phyloP scores from a whole-genome alignment of 2,797 vertebrate genomes.

The Microcaecilia unicolor region DNA sequence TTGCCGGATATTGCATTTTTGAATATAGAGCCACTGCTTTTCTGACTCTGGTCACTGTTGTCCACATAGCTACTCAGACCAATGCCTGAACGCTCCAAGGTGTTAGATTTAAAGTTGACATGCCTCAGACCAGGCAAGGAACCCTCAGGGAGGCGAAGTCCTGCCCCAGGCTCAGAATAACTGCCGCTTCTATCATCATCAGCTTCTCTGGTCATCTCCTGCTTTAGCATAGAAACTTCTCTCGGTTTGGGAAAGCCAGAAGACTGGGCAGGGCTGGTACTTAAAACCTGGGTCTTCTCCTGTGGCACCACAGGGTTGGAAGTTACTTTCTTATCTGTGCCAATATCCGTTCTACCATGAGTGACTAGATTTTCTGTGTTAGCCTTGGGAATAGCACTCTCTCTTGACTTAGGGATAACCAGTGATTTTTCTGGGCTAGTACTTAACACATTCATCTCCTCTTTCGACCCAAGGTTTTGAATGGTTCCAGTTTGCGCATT shows the following conservation, averaged over 20 bases:
- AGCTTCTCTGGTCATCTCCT: neutral
- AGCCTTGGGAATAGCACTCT: neutral
- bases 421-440: neutral
- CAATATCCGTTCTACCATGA: neutral
- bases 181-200: neutral
- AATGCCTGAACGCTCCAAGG: constrained; percentile 51
- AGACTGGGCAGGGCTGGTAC: neutral
- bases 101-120: constrained; percentile 50
- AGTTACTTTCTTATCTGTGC: neutral
- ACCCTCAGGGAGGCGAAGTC: neutral
- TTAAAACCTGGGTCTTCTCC: constrained; percentile 1
- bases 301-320: neutral
- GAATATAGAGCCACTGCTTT: constrained; percentile 35
- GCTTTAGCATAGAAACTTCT: neutral
- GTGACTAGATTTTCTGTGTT: too few species aligned
- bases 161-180: constrained; percentile 2
- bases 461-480: too few species aligned
- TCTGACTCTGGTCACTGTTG: neutral
- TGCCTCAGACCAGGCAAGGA: constrained; percentile 12
- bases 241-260: neutral
- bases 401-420: neutral
- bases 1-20: constrained; percentile 39
- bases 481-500: too few species aligned
- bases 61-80: constrained; percentile 51
- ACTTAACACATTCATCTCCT: neutral